These are phyloP conservation scores for Cephus pygmeus DNA, from an alignment of 2,888 invertebrate genomes.

Conservation along the genomic window DNA sequence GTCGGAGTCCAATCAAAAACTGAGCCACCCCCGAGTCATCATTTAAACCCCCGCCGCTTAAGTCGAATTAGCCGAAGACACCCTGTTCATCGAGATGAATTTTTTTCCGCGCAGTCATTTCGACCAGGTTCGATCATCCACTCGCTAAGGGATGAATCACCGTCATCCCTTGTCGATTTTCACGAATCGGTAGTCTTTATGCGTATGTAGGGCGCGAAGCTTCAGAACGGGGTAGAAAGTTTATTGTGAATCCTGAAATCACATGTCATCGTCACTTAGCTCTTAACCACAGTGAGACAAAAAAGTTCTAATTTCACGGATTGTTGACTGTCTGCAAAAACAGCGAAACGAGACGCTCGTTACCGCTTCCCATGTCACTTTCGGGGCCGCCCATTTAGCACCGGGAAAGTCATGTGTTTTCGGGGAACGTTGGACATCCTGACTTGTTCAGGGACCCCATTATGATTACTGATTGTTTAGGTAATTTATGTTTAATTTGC, in stretches of 20 bases:
- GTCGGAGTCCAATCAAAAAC: slow-evolving; percentile 49
- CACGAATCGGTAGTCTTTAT: not conserved
- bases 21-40: not conserved
- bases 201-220: not conserved
- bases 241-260: not conserved
- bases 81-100: not conserved
- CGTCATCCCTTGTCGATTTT: not conserved
- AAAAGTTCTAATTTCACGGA: not conserved
- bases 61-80: slow-evolving; percentile 17
- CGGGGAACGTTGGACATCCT: not conserved
- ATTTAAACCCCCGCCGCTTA: slow-evolving; percentile 46
- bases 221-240: not conserved
- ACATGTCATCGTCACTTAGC: not conserved
- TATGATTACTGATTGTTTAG: no score
- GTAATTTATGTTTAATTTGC: not conserved
- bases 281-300: not conserved
- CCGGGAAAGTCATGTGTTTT: not conserved
- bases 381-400: not conserved
- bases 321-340: not conserved
- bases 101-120: not conserved
- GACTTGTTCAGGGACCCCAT: no score
- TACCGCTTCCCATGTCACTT: not conserved
- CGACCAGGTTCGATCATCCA: not conserved
- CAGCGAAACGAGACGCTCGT: not conserved
- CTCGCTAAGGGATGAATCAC: not conserved